A percentile compares a stretch with the other conserved stretches of the same genome.
Conservation (phyloP, 64 coral and sea anemone genomes). For the Acropora tenuis region DNA sequence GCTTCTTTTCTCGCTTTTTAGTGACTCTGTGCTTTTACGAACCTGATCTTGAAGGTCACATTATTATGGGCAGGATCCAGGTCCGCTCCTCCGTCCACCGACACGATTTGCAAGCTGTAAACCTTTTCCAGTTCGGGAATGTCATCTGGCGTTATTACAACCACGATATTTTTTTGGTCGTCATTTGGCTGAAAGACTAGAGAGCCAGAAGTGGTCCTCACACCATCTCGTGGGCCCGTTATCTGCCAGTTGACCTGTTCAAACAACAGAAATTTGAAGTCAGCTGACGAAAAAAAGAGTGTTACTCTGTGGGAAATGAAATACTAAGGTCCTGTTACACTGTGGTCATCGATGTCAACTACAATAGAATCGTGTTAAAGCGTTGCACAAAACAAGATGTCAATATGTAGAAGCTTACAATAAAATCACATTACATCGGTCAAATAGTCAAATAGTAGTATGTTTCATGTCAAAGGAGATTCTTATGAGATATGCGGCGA, state of each 20-base stretch:
- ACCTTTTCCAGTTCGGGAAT: slow-evolving; percentile 78
- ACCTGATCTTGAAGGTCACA: slow-evolving; percentile 93
- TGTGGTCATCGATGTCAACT: too few relatives aligned
- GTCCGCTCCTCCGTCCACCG: slow-evolving; percentile 88
- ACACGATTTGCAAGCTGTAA: slow-evolving; percentile 61
- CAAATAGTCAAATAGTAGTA: too few relatives aligned
- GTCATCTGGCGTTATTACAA: slow-evolving; percentile 75
- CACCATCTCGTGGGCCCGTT: slow-evolving; percentile 24
- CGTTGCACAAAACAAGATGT: too few relatives aligned
- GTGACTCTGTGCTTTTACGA: neutral
- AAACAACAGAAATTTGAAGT: too few relatives aligned
- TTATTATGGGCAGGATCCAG: slow-evolving; percentile 45
- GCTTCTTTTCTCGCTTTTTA: neutral
- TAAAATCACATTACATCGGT: too few relatives aligned
- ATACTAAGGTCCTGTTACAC: too few relatives aligned
- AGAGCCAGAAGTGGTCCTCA: slow-evolving; percentile 55
- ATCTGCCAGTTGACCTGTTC: slow-evolving; percentile 80
- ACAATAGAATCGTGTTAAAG: too few relatives aligned
- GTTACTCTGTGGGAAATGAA: too few relatives aligned
- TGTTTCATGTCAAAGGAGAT: too few relatives aligned
- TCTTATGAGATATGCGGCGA: too few relatives aligned
- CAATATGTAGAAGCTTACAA: too few relatives aligned
- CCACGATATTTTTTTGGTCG: slow-evolving; percentile 43
- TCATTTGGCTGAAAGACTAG: slow-evolving; percentile 67
- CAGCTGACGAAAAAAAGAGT: too few relatives aligned